Conservation (phyloP, 1,140 invertebrate genomes). For the Nasonia longicornis region DNA sequence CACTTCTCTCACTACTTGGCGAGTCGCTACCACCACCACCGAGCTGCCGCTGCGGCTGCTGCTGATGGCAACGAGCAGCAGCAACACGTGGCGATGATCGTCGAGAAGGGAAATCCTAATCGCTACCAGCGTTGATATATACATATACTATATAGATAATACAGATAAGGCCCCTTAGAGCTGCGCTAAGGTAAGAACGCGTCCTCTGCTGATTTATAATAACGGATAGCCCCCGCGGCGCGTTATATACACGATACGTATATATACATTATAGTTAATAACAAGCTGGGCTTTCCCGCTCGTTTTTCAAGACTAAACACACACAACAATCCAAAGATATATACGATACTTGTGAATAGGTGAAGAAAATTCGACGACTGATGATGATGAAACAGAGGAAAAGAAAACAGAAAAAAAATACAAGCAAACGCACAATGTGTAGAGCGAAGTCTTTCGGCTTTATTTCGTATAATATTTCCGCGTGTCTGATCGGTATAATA, state of each 20-base stretch:
- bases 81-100: not conserved
- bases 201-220: not conserved
- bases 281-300: constrained; percentile 48
- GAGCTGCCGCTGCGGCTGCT: not conserved
- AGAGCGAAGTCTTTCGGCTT: constrained; percentile 46
- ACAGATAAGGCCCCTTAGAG: not conserved
- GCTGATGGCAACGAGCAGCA: not conserved
- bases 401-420: constrained; percentile 40
- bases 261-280: constrained; percentile 28
- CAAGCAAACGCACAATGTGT: constrained; percentile 46
- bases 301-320: constrained; percentile 62
- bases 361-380: constrained; percentile 58
- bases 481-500: not conserved
- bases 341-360: constrained; percentile 61
- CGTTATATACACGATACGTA: constrained; percentile 15
- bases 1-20: not conserved
- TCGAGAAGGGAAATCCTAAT: constrained; percentile 17
- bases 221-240: not conserved
- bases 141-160: not conserved
- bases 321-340: not conserved
- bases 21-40: not conserved
- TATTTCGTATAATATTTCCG: constrained; percentile 22
- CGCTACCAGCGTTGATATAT: not conserved
- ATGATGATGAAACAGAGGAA: constrained; percentile 40
- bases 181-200: constrained; percentile 21